phyloP scores from a whole-genome alignment of 2,797 vertebrate species.

The Lepilemur septentrionalis region DNA sequence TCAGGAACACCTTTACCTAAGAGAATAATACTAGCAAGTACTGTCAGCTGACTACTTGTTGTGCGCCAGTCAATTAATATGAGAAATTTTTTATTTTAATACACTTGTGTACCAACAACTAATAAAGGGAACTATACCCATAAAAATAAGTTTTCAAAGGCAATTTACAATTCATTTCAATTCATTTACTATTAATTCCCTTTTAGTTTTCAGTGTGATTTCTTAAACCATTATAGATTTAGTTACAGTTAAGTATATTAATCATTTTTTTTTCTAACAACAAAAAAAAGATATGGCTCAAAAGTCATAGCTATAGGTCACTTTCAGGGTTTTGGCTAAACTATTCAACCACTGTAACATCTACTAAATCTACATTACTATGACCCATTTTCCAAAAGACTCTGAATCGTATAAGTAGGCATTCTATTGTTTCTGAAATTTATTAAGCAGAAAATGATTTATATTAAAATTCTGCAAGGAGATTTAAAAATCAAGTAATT shows the following conservation, averaged over 20 bases:
- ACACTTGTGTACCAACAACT: neutral
- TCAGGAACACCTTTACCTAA: neutral
- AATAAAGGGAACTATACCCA: neutral
- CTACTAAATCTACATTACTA: neutral
- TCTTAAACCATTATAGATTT: constrained; percentile 20
- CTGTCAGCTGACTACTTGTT: neutral
- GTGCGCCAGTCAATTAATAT: neutral
- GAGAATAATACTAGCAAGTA: neutral
- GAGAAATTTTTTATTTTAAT: neutral
- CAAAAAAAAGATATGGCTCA: neutral
- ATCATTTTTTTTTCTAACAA: neutral
- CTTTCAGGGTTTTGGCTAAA: constrained; percentile 31
- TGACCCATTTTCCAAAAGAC: neutral
- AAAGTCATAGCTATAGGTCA: neutral
- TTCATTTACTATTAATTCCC: neutral
- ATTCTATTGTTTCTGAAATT: constrained; percentile 20
- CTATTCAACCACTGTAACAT: neutral
- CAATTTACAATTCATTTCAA: constrained; percentile 1
- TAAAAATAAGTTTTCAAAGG: neutral
- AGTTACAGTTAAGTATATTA: neutral
- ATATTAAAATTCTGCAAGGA: neutral
- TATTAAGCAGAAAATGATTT: constrained; percentile 1
- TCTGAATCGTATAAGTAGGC: neutral
- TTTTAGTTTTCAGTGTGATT: neutral
- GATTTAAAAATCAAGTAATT: neutral